Evolutionary conservation across 1,140 invertebrate genomes (phyloP).

Genomic region (Pinna nobilis): DNA sequence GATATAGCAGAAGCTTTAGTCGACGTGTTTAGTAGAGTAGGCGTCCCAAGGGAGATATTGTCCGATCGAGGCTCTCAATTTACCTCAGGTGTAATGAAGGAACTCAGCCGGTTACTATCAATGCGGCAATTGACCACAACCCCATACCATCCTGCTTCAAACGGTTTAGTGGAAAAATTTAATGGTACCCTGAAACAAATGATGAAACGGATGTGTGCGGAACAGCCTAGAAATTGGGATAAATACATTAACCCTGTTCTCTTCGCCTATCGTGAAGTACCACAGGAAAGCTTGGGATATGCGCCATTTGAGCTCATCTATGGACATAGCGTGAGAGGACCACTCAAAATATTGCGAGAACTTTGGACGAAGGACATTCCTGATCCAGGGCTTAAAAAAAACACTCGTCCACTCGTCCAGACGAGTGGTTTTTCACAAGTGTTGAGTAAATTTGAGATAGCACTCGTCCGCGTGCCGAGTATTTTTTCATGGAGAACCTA

Average conservation of each 20-base stretch:
- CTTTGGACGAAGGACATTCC: slow-evolving; percentile 18
- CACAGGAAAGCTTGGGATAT: slow-evolving; percentile 27
- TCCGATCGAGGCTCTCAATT: slow-evolving; percentile 49
- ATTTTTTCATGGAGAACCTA: neutral
- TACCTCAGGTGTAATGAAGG: slow-evolving; percentile 35
- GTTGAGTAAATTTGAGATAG: too few relatives aligned
- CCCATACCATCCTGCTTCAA: slow-evolving; percentile 46
- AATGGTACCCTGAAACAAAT: slow-evolving; percentile 59
- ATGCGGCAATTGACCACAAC: slow-evolving; percentile 35
- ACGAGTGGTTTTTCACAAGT: too few relatives aligned
- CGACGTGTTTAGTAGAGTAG: slow-evolving; percentile 68
- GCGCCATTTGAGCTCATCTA: slow-evolving; percentile 24
- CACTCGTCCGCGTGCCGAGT: too few relatives aligned
- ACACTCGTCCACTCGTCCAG: too few relatives aligned
- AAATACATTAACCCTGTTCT: slow-evolving; percentile 44
- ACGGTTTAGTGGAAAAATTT: slow-evolving; percentile 61
- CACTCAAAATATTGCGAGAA: slow-evolving; percentile 30
- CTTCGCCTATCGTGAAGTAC: slow-evolving; percentile 15
- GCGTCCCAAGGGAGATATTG: slow-evolving; percentile 66
- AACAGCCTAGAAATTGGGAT: slow-evolving; percentile 64
- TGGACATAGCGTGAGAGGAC: neutral
- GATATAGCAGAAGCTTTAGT: slow-evolving; percentile 49
- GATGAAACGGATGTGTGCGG: slow-evolving; percentile 48
- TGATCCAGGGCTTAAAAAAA: slow-evolving; percentile 25
- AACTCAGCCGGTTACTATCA: slow-evolving; percentile 31